These are phyloP conservation scores for Amblyopsis rosae DNA, from an alignment of 2,113 vertebrate genomes.

Conservation along the genomic window DNA sequence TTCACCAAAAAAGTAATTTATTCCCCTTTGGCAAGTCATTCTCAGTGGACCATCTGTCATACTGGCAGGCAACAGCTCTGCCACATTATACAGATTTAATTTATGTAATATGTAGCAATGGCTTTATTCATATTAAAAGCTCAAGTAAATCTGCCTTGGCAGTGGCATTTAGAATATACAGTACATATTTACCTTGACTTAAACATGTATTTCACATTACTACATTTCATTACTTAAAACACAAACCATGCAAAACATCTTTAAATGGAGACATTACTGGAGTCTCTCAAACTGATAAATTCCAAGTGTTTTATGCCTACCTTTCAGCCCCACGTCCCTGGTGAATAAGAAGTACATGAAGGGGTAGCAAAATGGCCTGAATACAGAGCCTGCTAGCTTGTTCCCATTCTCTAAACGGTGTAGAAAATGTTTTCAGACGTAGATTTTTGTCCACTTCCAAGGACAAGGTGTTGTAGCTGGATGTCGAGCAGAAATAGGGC, in stretches of 20 bases:
- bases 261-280: neutral
- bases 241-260: neutral
- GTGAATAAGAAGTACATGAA: conserved; percentile 27
- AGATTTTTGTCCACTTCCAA: conserved; percentile 41
- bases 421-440: conserved; percentile 42
- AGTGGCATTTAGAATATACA: no score
- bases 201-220: neutral
- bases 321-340: conserved; percentile 37
- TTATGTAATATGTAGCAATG: conserved; percentile 15
- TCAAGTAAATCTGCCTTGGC: neutral
- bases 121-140: conserved; percentile 4
- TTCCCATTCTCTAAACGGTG: conserved; percentile 50
- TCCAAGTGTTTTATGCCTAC: conserved; percentile 33
- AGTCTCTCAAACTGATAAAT: conserved; percentile 28
- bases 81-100: neutral
- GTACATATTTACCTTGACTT: no score
- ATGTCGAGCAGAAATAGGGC: conserved; percentile 44
- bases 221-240: neutral
- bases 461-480: conserved; percentile 40
- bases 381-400: conserved; percentile 46
- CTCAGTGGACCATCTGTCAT: conserved; percentile 53
- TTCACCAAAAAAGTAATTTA: conserved; percentile 41
- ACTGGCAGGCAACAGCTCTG: conserved; percentile 44
- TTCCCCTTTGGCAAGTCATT: conserved; percentile 44
- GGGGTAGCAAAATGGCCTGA: conserved; percentile 45